These are phyloP conservation scores for Scleropages formosus DNA, from an alignment of 2,797 vertebrate genomes.

Conservation along the genomic window DNA sequence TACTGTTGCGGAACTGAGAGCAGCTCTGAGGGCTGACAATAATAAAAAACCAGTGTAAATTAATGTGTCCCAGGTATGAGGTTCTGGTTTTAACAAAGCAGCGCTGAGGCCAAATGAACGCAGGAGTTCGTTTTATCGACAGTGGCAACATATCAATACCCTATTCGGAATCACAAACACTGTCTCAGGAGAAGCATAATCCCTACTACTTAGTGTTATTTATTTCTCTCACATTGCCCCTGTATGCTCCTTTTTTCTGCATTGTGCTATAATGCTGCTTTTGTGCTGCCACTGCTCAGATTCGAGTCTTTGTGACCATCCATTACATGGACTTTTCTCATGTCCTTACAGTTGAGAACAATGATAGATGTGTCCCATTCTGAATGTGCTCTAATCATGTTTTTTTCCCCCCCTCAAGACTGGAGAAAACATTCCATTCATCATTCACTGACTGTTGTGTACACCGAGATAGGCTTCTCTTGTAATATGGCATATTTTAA, in stretches of 20 bases:
- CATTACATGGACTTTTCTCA: background rate
- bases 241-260: background rate
- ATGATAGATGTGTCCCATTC: background rate
- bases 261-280: background rate
- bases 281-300: slow-evolving; percentile 1
- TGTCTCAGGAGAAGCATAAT: background rate
- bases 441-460: background rate
- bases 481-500: too few species aligned
- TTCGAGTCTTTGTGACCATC: background rate
- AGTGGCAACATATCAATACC: background rate
- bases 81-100: background rate
- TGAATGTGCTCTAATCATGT: background rate
- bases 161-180: background rate
- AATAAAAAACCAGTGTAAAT: background rate
- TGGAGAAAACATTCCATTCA: background rate
- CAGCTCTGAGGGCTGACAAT: background rate
- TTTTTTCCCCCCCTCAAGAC: background rate
- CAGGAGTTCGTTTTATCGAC: slow-evolving; percentile 1
- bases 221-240: background rate
- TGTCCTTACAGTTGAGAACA: background rate
- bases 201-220: background rate
- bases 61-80: background rate
- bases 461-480: background rate
- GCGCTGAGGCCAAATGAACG: background rate
- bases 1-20: background rate